Base-by-base conservation (phyloP, 2,797 vertebrate species). In the Phataginus tetradactyla region DNA sequence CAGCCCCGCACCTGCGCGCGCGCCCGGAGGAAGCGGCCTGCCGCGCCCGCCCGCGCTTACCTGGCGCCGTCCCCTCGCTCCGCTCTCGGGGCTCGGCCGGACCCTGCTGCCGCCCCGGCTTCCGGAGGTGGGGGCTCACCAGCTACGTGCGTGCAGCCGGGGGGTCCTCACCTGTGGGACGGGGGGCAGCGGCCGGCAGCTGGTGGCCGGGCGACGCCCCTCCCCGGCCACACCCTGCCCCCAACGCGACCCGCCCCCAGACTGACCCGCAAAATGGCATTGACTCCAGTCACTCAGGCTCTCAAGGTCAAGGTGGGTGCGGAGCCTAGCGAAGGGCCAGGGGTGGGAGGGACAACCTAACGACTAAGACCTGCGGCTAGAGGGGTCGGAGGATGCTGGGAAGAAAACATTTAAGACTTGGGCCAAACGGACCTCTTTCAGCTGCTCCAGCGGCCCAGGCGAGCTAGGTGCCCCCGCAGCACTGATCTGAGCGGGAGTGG, bases 201-300 rank as follows among this genome's bases (percentile, higher is more conserved):
- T 42, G 66, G 57, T 32, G 2, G 1, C 3, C 0, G 1, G 9
- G 20, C 10, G 6, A 49, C 0, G 0, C 11, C 79, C 18, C 20
- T 81, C 55, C 34, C 27, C 2, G 42, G 15, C 18, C 29, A 45
- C 34, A 51, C 14, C 18, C 61, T 34, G 29, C 6, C 20, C 29
- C 71, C 11, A 3, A 15, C 0, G 4, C 23, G 32, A 27, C 37
- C 0, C 4, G 4, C 10, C 71, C 25, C 17, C 15, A 53, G 34
- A 49, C 32, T 37, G 32, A 25, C 25, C 59, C 25, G 45, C 45
- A 49, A 42, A 11, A 45, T 29, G 34, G 10, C 20, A 8, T 15
- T 90, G 10, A 63, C 32, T 57, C 29, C 21, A 1, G 4, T 29
- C 51, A 4, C 42, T 1, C 25, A 34, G 45, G n/a, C 32, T 27